Conservation (phyloP, 2,888 invertebrate genomes). For the Callyntrura sp. region DNA sequence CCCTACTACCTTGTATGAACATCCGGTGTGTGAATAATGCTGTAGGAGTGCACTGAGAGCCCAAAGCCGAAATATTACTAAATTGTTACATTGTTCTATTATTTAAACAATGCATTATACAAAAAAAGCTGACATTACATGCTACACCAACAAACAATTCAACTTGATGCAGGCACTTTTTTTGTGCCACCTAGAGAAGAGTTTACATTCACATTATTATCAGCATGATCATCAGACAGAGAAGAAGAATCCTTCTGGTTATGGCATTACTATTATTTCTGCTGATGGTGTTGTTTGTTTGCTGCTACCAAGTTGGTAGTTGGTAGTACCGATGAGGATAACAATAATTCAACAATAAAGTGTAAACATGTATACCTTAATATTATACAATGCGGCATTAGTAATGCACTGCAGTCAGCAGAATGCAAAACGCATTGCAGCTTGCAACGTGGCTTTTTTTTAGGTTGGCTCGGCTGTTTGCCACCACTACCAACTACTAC, state of each 20-base stretch:
- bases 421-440: neutral
- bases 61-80: slow-evolving; percentile 9
- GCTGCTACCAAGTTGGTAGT: too few species aligned
- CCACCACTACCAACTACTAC: too few species aligned
- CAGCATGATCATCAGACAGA: slow-evolving; percentile 1
- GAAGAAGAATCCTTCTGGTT: slow-evolving; percentile 2
- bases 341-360: slow-evolving; percentile 5
- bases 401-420: slow-evolving; percentile 7
- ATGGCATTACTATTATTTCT: too few species aligned
- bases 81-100: slow-evolving; percentile 3
- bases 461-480: too few species aligned
- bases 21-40: slow-evolving; percentile 3
- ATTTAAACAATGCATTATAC: neutral
- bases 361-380: neutral
- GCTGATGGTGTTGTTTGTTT: too few species aligned
- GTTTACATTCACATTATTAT: slow-evolving; percentile 17
- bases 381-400: slow-evolving; percentile 36
- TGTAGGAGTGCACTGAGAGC: neutral
- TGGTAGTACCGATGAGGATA: neutral
- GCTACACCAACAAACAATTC: neutral
- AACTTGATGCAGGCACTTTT: slow-evolving; percentile 9
- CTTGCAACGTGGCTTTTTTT: neutral
- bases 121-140: slow-evolving; percentile 12
- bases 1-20: neutral
- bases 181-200: slow-evolving; percentile 17